These are phyloP conservation scores for Cassiopea andromeda DNA, from an alignment of 30 jellyfish, hydroid and myxozoan species.

Conservation along the genomic window DNA sequence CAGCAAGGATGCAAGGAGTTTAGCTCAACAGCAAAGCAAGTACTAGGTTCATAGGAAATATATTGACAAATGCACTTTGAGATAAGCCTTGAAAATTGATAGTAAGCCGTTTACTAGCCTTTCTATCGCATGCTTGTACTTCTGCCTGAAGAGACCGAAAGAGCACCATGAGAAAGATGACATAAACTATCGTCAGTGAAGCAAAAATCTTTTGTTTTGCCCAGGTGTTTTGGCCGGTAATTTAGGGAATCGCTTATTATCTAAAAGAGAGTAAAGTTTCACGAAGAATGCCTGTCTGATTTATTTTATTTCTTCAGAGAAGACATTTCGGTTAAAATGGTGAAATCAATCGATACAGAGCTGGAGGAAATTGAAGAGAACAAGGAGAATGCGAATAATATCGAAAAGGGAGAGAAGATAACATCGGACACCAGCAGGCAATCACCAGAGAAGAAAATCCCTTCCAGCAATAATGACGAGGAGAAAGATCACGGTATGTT, in stretches of 20 bases:
- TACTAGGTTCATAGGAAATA: not conserved
- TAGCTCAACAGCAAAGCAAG: not conserved
- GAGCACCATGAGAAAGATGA: conserved; percentile 42
- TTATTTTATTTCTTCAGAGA: not conserved
- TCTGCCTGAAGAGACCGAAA: not conserved
- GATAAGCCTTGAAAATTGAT: not conserved
- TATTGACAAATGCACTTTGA: not conserved
- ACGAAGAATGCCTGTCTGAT: conserved; percentile 5
- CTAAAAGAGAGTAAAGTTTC: conserved; percentile 5
- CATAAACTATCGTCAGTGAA: conserved; percentile 12
- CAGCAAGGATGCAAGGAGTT: not conserved
- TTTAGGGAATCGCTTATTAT: conserved; percentile 12
- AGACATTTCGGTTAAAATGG: conserved; percentile 54
- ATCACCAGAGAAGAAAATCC: conserved; percentile 4
- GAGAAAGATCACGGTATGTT: conserved; percentile 46
- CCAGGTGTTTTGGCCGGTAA: conserved; percentile 72
- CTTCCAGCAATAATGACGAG: conserved; percentile 43
- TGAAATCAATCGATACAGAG: conserved; percentile 79
- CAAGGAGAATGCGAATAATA: conserved; percentile 57
- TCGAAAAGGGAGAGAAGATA: conserved; percentile 35
- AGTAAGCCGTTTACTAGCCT: not conserved
- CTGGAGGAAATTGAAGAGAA: conserved; percentile 53
- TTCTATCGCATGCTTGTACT: not conserved
- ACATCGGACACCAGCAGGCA: conserved; percentile 60
- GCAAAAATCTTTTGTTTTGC: conserved; percentile 55